Conservation (phyloP, 2,888 invertebrate genomes). For the Margaritifera margaritifera region DNA sequence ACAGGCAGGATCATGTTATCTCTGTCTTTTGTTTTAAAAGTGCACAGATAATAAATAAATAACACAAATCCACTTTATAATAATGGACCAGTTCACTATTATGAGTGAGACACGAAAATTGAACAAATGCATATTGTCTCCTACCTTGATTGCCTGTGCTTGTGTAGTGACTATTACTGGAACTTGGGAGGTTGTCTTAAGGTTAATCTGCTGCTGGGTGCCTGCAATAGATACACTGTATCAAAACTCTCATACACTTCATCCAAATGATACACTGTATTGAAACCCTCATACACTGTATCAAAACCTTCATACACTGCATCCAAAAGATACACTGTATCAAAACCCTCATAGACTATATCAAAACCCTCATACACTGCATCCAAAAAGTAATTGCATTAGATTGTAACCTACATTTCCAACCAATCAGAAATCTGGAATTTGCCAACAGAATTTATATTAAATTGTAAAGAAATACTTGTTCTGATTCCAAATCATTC, state of each 20-base stretch:
- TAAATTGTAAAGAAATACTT: too few species aligned
- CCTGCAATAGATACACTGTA: constrained; percentile 15
- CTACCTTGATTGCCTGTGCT: constrained; percentile 29
- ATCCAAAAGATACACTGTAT: neutral
- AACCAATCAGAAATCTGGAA: too few species aligned
- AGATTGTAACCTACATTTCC: too few species aligned
- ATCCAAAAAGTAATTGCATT: neutral
- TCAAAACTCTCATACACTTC: neutral
- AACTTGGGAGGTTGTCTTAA: constrained; percentile 40
- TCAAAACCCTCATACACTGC: neutral
- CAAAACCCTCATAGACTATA: neutral
- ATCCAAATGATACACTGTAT: neutral
- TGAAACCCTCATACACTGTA: neutral
- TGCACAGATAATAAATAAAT: too few species aligned
- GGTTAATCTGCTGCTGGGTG: constrained; percentile 46
- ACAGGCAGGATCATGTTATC: too few species aligned
- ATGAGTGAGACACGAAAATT: too few species aligned
- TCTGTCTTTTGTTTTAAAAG: too few species aligned
- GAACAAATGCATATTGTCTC: neutral
- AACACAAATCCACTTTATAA: too few species aligned
- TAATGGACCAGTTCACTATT: too few species aligned
- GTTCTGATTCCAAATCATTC: too few species aligned
- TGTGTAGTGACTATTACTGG: constrained; percentile 43
- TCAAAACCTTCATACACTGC: neutral
- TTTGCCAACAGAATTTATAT: too few species aligned